Evolutionary conservation across 2,888 invertebrate species (phyloP), one percentile per base, ranked within the genome.

Genomic region (Lepidocyrtoides sp.): DNA sequence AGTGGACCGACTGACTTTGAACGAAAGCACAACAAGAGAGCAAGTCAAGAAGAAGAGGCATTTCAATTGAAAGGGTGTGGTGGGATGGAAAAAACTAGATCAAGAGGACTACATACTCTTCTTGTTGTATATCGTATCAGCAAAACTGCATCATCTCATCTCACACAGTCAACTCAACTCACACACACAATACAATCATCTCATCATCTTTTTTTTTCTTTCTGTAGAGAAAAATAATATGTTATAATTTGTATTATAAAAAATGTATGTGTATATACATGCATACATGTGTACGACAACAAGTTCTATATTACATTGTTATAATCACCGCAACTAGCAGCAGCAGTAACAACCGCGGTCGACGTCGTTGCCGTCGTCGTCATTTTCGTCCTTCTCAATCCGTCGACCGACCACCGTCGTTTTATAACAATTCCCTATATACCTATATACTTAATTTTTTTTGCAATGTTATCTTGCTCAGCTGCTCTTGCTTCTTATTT

Each of bases 51-150:
- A 82, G 89, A 89, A 89, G 89, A 79, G 72, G 87, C 75, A 48
- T 51, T 82, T 54, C 82, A 89, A 90, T 90, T 90, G 90, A 85
- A 90, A 85, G 90, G 90, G 90, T 90, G 90, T 90, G 90, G 90
- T 90, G 90, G 90, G 90, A 90, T 90, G 90, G 90, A 90, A 90
- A 87, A 90, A 90, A 81, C 85, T 85, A 90, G 85, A 85, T 90
- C 90, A 90, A 90, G 85, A 85, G 75, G 84, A 90, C 79, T 90
- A 63, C 8, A 29, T 17, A 5, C 5, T 14, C 12, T 14, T 63
- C 29, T 29, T 29, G 4, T 48, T 63, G 4, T 32, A 63, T 32
- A 23, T n/a, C 29, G 14, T 26, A 75, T 1, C 36, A 29, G 57
- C 66, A 85, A 79, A 90, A 84, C 85, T 90, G 79, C 85, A 90